Base-by-base conservation (phyloP, 2,797 vertebrate species). In the Diplodus sargus region DNA sequence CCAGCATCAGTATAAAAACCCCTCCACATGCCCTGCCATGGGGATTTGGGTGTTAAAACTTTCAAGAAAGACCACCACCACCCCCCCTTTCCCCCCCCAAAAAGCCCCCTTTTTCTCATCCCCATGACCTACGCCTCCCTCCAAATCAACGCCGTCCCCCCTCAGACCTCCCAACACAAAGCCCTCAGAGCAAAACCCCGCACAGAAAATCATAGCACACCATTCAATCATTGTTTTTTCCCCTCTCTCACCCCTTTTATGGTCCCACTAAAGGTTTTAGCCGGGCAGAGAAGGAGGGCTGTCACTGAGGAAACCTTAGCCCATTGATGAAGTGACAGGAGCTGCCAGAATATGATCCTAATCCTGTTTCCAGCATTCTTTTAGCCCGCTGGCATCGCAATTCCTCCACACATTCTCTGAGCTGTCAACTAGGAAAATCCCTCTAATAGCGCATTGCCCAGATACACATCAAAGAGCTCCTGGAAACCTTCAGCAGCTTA, bases 341-440 rank as follows among this genome's bases (percentile, higher is more conserved):
- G 87, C 96, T 96, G 95, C 96, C 96, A 97, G 96, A 97, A 98
- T 97, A 97, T 97, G 97, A 98, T 97, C 96, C 96, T 98, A 97
- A 98, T 97, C 97, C 97, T 95, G 95, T 97, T 97, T 96, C 96
- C 91, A 97, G 96, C 96, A 97, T 95, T 97, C 96, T 95, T 95
- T 95, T 96, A 91, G 94, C 95, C 94, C 93, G 89, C 95, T 90
- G 95, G 95, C 95, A 94, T 95, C 80, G 91, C 94, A 95, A 94
- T 94, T 94, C 95, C 94, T 93, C 93, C 94, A 94, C 95, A 95
- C 93, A 96, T 95, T 95, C 96, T 96, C 96, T 96, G 75, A 94
- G 94, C 96, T 90, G 94, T 93, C 95, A 95, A 96, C 94, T 94
- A 91, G 77, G 95, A 95, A 97, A 97, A 97, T 97, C 96, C 96